Conservation (phyloP, 2,113 vertebrate species). For the Cacatua alba region DNA sequence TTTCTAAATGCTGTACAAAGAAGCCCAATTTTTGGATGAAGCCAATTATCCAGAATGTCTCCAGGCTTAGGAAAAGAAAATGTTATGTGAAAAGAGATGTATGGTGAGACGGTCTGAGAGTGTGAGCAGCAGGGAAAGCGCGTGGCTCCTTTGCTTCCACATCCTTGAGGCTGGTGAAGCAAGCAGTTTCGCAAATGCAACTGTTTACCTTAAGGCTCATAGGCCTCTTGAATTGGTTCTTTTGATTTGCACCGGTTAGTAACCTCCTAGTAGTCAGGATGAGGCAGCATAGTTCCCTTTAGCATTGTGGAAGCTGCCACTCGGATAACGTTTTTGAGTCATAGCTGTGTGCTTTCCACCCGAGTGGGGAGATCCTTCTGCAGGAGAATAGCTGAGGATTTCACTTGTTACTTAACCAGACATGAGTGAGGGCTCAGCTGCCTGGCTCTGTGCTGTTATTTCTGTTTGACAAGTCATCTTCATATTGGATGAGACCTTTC, state of each 20-base stretch:
- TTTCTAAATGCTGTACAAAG: conserved; percentile 4
- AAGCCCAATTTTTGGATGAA: background rate
- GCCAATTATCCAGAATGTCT: background rate
- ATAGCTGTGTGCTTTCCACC: background rate
- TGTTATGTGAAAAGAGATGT: background rate
- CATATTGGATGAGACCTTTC: background rate
- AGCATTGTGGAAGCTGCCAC: background rate
- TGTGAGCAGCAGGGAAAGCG: background rate
- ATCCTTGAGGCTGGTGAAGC: background rate
- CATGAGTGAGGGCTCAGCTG: background rate
- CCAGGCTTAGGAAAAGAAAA: background rate
- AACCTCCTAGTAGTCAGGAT: background rate
- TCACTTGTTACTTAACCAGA: background rate
- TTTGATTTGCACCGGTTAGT: background rate
- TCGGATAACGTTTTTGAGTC: accelerated
- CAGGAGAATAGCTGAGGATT: background rate
- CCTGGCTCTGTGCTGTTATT: background rate
- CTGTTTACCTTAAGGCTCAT: background rate
- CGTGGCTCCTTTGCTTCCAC: background rate
- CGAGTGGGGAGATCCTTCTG: background rate
- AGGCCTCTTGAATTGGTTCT: background rate
- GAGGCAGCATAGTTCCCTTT: background rate
- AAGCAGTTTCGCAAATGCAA: background rate
- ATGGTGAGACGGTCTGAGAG: background rate
- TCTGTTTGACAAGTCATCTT: background rate